These are phyloP conservation scores for Lysiphlebus fabarum DNA, from an alignment of 1,140 invertebrate species.

Conservation along the genomic window DNA sequence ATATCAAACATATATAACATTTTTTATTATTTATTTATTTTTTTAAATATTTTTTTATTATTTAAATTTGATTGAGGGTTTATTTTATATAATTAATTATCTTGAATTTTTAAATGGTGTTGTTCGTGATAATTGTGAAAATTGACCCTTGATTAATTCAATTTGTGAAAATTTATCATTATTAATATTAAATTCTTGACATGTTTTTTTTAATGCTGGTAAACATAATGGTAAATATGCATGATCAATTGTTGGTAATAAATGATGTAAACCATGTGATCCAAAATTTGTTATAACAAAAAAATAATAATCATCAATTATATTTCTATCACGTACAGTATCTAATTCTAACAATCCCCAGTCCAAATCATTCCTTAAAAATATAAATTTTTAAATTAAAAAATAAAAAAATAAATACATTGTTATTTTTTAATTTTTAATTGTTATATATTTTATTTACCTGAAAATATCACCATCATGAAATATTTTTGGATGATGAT, in stretches of 20 bases:
- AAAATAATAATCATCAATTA: slow-evolving; percentile 68
- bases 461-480: slow-evolving; percentile 73
- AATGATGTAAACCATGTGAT: slow-evolving; percentile 75
- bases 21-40: no score
- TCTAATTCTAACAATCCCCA: slow-evolving; percentile 79
- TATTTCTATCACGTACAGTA: slow-evolving; percentile 68
- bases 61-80: no score
- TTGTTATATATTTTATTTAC: slow-evolving; percentile 31
- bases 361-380: slow-evolving; percentile 60
- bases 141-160: slow-evolving; percentile 67
- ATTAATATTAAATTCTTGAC: slow-evolving; percentile 66
- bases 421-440: neutral
- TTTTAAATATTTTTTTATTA: no score
- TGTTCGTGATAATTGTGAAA: slow-evolving; percentile 62
- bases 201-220: slow-evolving; percentile 65
- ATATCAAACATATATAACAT: neutral
- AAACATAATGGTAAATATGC: slow-evolving; percentile 65
- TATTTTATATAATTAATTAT: no score
- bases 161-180: slow-evolving; percentile 58
- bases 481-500: slow-evolving; percentile 80
- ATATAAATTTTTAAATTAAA: neutral
- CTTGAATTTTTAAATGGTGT: slow-evolving; percentile 47
- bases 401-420: neutral
- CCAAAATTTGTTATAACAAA: slow-evolving; percentile 71
- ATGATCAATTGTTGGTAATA: slow-evolving; percentile 80